Conservation (phyloP, 2,797 vertebrate genomes). For the Phrynocephalus forsythii region DNA sequence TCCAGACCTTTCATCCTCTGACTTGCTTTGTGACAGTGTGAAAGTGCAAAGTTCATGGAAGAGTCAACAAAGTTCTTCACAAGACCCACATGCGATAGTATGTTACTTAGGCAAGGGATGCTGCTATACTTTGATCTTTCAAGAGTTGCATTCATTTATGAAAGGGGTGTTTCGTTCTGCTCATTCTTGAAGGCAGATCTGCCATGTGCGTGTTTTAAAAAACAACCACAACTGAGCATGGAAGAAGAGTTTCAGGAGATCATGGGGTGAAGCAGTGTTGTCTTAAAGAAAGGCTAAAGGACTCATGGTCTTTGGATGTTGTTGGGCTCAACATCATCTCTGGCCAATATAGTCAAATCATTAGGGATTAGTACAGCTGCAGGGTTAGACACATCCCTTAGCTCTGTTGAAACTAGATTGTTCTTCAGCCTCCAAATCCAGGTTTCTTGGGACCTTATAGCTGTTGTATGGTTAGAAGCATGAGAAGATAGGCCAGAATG, state of each 20-base stretch:
- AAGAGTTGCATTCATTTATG: conserved; percentile 37
- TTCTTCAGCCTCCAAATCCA: conserved; percentile 25
- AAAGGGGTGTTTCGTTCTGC: conserved; percentile 32
- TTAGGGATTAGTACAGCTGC: too few species aligned
- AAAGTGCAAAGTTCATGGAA: conserved; percentile 73
- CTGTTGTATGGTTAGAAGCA: neutral
- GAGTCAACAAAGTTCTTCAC: conserved; percentile 47
- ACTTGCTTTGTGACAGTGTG: conserved; percentile 66
- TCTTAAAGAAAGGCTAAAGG: conserved; percentile 15
- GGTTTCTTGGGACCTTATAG: conserved; percentile 40
- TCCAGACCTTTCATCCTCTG: conserved; percentile 55
- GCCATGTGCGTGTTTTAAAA: conserved; percentile 2
- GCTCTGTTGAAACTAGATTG: conserved; percentile 31
- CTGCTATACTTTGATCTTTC: conserved; percentile 38
- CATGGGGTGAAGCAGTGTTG: conserved; percentile 25
- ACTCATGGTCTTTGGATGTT: too few species aligned
- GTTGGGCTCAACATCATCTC: too few species aligned
- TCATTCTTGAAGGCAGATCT: neutral
- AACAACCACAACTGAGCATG: conserved; percentile 27
- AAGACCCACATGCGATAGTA: conserved; percentile 60
- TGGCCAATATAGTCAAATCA: too few species aligned
- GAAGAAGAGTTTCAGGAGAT: conserved; percentile 58
- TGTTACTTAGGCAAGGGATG: conserved; percentile 60
- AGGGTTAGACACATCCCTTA: too few species aligned
- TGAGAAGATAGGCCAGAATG: too few species aligned